Evolutionary conservation across 2,113 vertebrate genomes (phyloP), one percentile per base, ranked within the genome.

Genomic region (Rattus norvegicus): DNA sequence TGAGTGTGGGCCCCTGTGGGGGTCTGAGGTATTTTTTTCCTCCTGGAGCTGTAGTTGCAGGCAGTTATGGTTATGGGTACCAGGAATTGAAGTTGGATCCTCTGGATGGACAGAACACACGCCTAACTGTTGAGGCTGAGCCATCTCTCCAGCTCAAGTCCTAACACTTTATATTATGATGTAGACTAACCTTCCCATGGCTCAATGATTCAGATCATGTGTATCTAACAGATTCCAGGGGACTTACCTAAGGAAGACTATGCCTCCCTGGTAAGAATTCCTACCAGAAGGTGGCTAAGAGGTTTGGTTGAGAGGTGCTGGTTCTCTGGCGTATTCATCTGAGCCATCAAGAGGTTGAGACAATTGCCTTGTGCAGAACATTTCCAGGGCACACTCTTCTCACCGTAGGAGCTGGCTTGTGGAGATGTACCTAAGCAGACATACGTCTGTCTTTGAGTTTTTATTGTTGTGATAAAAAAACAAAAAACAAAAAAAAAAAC

Each of bases 131-230:
- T 17, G 14, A 84, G 59, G 26, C 84, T 86, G 43, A 49, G 61
- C 14, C 19, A 16, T 70, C 11, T 52, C 47, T 52, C 47, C 11
- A 87, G 28, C 20, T 28, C 33, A 88, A 92, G 28, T 47, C 30
- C 47, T 85, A 92, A 98, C 65, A 88, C 97, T 97, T 97, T 95
- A 61, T 90, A 72, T 96, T 96, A 85, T 96, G 89, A 91, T 93
- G 63, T 91, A 97, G 93, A 96, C 93, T 94, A 94, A 91, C 11
- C 4, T 88, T 96, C 65, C 91, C 92, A 69, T 75, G 91, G 84
- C 77, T 96, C 54, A 75, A 87, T 96, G 96, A 95, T 73, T 94
- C 96, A 94, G 95, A 93, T 77, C 14, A 43, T 33, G 54, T 95
- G 63, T 93, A 47, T 95, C 59, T 92, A 95, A 76, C 36, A 76